Evolutionary conservation across 2,888 invertebrate species (phyloP).

Genomic region (Drosophila siamana): DNA sequence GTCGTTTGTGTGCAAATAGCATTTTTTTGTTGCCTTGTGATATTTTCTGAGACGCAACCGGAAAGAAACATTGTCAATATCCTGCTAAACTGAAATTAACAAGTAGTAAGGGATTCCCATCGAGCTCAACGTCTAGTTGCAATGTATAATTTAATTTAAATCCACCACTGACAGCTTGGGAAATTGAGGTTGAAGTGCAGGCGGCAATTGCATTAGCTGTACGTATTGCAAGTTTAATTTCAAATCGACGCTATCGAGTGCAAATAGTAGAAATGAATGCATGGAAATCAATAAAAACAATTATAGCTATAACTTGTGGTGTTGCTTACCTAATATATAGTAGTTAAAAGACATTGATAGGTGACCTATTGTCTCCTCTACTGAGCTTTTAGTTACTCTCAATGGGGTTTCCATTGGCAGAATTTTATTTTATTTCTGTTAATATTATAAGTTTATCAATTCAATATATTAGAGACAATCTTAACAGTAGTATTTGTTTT

Average conservation of each 20-base stretch:
- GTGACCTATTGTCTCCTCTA: background rate
- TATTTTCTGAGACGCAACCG: constrained; percentile 51
- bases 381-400: background rate
- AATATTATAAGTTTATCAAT: no score
- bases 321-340: constrained; percentile 3
- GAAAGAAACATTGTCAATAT: constrained; percentile 68
- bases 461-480: background rate
- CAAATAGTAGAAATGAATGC: constrained; percentile 13
- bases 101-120: constrained; percentile 42
- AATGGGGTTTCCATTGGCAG: no score
- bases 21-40: constrained; percentile 35
- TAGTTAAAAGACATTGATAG: background rate
- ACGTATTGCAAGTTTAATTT: constrained; percentile 34
- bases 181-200: constrained; percentile 71
- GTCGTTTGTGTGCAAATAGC: constrained; percentile 48
- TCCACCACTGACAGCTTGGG: constrained; percentile 26
- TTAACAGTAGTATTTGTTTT: background rate
- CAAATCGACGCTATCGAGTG: constrained; percentile 23
- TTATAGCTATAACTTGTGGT: constrained; percentile 13
- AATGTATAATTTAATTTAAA: constrained; percentile 64
- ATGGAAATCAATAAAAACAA: constrained; percentile 28
- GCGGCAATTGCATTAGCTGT: constrained; percentile 45
- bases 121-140: constrained; percentile 25
- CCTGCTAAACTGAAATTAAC: constrained; percentile 68
- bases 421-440: background rate